These are phyloP conservation scores for Lutjanus argentimaculatus DNA, from an alignment of 2,797 vertebrate species.

Conservation along the genomic window DNA sequence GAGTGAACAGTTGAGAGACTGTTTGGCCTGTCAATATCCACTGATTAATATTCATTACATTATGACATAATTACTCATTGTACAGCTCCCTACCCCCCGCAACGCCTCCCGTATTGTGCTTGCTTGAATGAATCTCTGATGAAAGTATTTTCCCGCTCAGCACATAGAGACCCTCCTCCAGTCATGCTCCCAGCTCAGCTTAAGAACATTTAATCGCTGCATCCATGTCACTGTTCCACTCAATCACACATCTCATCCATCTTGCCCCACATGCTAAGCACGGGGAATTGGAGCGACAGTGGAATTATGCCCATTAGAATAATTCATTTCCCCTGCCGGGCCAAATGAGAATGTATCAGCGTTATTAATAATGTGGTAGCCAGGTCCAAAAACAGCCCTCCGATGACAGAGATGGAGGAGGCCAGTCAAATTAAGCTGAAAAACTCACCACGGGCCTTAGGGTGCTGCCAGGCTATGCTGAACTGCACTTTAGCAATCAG, in stretches of 20 bases:
- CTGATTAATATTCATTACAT: constrained; percentile 50
- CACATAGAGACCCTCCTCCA: constrained; percentile 11
- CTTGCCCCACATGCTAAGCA: constrained; percentile 57
- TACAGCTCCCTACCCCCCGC: background rate
- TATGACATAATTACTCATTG: constrained; percentile 28
- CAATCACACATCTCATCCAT: constrained; percentile 69
- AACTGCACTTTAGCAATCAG: constrained; percentile 34
- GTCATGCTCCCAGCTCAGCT: constrained; percentile 30
- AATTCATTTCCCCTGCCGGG: constrained; percentile 78
- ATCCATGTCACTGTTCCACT: constrained; percentile 63
- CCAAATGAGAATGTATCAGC: constrained; percentile 78
- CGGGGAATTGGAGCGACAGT: constrained; percentile 63
- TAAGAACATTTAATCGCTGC: constrained; percentile 54
- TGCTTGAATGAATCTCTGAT: constrained; percentile 25
- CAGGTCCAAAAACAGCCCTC: constrained; percentile 78
- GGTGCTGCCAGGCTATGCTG: constrained; percentile 39
- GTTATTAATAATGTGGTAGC: constrained; percentile 81
- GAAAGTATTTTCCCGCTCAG: constrained; percentile 6
- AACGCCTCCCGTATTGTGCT: background rate
- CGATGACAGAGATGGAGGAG: constrained; percentile 81
- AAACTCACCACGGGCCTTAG: constrained; percentile 46
- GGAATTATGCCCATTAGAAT: constrained; percentile 82
- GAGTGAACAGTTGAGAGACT: constrained; percentile 34
- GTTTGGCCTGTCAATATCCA: constrained; percentile 36
- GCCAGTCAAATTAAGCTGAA: constrained; percentile 64